These are phyloP conservation scores for Xenops minutus DNA, from an alignment of 2,797 vertebrate species.

Conservation along the genomic window DNA sequence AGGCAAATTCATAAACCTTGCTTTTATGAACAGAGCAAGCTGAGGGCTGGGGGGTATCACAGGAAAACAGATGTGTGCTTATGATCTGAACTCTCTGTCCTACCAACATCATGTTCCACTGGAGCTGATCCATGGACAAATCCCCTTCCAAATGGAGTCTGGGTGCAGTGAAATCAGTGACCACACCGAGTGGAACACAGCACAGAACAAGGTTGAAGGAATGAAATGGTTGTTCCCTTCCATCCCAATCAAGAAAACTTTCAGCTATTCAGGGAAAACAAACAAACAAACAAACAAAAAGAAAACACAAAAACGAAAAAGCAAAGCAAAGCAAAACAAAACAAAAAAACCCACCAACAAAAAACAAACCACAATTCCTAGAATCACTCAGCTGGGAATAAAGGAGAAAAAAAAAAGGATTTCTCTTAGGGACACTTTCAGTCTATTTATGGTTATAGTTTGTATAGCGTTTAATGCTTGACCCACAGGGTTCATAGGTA, in stretches of 20 bases:
- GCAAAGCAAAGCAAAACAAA: background rate
- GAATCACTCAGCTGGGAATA: slow-evolving; percentile 14
- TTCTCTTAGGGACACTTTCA: background rate
- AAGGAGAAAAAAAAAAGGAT: background rate
- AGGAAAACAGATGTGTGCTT: slow-evolving; percentile 41
- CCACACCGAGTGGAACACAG: background rate
- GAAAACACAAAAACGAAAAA: background rate
- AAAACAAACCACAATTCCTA: background rate
- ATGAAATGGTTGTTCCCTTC: background rate
- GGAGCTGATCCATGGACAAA: background rate
- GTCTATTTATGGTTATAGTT: slow-evolving; percentile 29
- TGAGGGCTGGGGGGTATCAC: background rate
- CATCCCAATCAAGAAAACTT: background rate
- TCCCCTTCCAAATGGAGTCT: background rate
- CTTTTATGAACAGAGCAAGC: slow-evolving; percentile 14
- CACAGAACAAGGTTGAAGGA: background rate
- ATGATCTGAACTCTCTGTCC: background rate
- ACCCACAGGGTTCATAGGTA: slow-evolving; percentile 7
- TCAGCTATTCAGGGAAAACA: background rate
- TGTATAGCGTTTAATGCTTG: background rate
- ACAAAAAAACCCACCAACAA: accelerated
- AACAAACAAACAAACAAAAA: background rate
- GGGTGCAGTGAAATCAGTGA: background rate
- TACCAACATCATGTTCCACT: background rate
- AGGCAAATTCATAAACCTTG: slow-evolving; percentile 34